Base-by-base conservation (phyloP, 2,888 invertebrate species). In the Cremastinae sp. region DNA sequence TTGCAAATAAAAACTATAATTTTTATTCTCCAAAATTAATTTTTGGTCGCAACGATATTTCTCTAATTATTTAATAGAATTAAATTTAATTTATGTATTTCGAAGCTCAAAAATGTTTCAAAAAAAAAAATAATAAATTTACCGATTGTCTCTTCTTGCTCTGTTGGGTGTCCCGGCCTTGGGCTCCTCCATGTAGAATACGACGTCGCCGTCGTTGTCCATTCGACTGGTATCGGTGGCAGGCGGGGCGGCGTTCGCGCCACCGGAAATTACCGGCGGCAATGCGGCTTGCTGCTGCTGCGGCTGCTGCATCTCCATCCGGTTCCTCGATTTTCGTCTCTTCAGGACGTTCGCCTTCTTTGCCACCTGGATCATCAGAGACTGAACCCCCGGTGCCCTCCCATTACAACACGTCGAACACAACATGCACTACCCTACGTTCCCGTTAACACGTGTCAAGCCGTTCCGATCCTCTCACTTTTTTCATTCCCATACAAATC, bases 271-370 rank as follows among this genome's bases (percentile, higher is more conserved):
- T 55, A 80, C 86, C 64, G 83, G 83, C 70, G 83, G 83, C 43
- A 83, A 49, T 41, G 80, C 77, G 72, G 81, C 83, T 28, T 28
- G 28, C 70, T 79, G 28, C 70, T 79, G 75, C 74, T 79, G 83
- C 49, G 78, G 74, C 58, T 62, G 81, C 10, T 90, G 89, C 28
- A 91, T 85, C 80, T 94, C 94, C 93, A 94, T 93, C 81, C 93
- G 91, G 83, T 93, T 93, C 83, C 93, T 91, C 62, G 94, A 94
- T 88, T 94, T 94, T 75, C 94, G 90, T 76, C 95, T 90, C 87
- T 94, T 94, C 82, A 94, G 91, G 80, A 94, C 93, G 83, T 94
- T 94, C 79, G 94, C 94, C 86, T 94, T 93, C 88, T 94, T 94
- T 78, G 94, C 94, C 85, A 94, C 94, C 93, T 94, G 93, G 86